Evolutionary conservation across 2,797 vertebrate genomes (phyloP).

Genomic region (Numenius phaeopus): DNA sequence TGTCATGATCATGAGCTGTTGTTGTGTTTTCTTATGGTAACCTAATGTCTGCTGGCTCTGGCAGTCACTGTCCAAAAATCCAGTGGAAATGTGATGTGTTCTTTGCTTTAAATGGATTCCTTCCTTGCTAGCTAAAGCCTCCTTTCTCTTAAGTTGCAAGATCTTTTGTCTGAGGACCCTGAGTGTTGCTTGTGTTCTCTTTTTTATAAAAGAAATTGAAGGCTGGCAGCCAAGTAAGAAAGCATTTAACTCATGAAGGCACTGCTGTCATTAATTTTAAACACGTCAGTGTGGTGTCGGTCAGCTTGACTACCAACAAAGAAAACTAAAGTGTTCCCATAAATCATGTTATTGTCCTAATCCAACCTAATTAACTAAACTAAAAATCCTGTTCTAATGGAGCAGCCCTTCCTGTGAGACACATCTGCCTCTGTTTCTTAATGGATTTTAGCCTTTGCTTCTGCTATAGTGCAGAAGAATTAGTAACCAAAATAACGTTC

Average conservation of each 20-base stretch:
- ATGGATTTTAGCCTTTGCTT: conserved; percentile 37
- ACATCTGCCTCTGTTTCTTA: conserved; percentile 57
- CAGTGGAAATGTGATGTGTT: background rate
- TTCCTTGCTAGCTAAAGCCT: conserved; percentile 31
- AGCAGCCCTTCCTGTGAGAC: conserved; percentile 58
- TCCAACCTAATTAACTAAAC: conserved; percentile 60
- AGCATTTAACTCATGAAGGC: conserved; percentile 64
- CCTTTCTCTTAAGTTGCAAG: conserved; percentile 40
- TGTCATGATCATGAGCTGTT: background rate
- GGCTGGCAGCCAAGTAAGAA: conserved; percentile 45
- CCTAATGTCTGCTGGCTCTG: background rate
- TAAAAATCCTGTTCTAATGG: conserved; percentile 23
- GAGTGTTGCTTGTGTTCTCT: conserved; percentile 58
- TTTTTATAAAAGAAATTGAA: conserved; percentile 21
- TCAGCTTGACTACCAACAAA: conserved; percentile 52
- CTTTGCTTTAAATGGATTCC: background rate
- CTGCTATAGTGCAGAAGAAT: background rate
- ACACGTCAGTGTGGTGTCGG: conserved; percentile 33
- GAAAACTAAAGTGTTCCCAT: conserved; percentile 57
- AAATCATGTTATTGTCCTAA: conserved; percentile 69
- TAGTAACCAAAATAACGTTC: background rate
- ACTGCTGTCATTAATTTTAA: conserved; percentile 57
- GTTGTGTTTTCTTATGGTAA: background rate
- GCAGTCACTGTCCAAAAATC: background rate
- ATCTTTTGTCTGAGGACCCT: conserved; percentile 40